Evolutionary conservation across 2,888 invertebrate species (phyloP).

Genomic region (Cerceris ruficornis): DNA sequence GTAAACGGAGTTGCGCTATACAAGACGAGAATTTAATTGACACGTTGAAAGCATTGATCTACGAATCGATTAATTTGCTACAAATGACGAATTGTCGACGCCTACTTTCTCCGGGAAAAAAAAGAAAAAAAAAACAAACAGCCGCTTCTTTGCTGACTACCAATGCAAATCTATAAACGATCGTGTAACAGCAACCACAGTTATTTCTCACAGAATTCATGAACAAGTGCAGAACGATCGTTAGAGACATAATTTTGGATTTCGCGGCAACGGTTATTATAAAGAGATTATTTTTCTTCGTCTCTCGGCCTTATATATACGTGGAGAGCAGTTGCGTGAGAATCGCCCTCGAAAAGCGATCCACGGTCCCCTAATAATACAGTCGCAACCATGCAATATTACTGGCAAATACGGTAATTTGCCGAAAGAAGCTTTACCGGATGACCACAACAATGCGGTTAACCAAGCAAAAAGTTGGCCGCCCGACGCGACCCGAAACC

Average conservation of each 20-base stretch:
- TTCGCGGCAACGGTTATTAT: neutral
- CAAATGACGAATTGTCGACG: neutral
- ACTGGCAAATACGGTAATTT: constrained; percentile 65
- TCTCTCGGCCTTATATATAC: neutral
- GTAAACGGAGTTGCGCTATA: constrained; percentile 20
- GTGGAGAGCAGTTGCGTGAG: constrained; percentile 45
- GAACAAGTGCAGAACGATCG: neutral
- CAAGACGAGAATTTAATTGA: neutral
- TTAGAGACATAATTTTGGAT: constrained; percentile 3
- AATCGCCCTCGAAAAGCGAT: constrained; percentile 47
- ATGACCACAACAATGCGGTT: constrained; percentile 64
- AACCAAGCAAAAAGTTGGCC: constrained; percentile 45
- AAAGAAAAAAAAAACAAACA: neutral
- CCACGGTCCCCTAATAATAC: constrained; percentile 53
- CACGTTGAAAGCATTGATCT: too few species aligned
- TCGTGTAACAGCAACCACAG: too few species aligned
- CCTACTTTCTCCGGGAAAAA: neutral
- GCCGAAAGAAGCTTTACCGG: constrained; percentile 58
- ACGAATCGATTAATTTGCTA: neutral
- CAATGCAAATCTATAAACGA: neutral
- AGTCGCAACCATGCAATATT: constrained; percentile 58
- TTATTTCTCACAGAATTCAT: too few species aligned
- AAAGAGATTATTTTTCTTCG: constrained; percentile 20
- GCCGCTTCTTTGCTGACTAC: neutral
- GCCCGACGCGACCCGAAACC: constrained; percentile 41